Conservation (phyloP, 2,797 vertebrate genomes). For the Halcyon chelicuti region DNA sequence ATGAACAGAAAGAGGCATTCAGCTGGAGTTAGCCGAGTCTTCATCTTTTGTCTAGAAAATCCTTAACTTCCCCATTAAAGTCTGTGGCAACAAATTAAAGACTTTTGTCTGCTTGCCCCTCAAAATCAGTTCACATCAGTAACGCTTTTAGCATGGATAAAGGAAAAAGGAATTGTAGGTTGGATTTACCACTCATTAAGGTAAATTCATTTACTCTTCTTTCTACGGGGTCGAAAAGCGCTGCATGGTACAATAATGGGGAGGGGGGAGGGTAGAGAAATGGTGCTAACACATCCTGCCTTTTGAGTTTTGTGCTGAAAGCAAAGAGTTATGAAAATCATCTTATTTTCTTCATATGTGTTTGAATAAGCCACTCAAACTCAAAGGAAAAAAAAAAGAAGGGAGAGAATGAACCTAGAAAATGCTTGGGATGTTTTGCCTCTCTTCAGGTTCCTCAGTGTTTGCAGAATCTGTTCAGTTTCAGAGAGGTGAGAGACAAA, state of each 20-base stretch:
- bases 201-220: not conserved
- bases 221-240: not conserved
- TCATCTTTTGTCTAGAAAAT: conserved; percentile 31
- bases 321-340: not conserved
- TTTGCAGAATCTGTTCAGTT: not conserved
- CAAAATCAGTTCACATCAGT: not conserved
- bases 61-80: conserved; percentile 16
- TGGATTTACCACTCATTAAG: not conserved
- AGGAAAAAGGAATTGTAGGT: not conserved
- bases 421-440: not conserved
- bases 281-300: not conserved
- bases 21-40: not conserved
- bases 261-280: not conserved
- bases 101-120: conserved; percentile 1
- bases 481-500: not conserved
- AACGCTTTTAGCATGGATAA: not conserved
- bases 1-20: conserved; percentile 24
- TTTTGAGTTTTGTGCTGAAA: not conserved
- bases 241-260: not conserved
- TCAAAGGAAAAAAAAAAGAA: not conserved
- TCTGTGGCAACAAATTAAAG: not conserved
- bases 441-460: not conserved
- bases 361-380: not conserved
- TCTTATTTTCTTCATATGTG: not conserved
- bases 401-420: not conserved